Conservation (phyloP, 2,797 vertebrate species). For the Tachyglossus aculeatus region DNA sequence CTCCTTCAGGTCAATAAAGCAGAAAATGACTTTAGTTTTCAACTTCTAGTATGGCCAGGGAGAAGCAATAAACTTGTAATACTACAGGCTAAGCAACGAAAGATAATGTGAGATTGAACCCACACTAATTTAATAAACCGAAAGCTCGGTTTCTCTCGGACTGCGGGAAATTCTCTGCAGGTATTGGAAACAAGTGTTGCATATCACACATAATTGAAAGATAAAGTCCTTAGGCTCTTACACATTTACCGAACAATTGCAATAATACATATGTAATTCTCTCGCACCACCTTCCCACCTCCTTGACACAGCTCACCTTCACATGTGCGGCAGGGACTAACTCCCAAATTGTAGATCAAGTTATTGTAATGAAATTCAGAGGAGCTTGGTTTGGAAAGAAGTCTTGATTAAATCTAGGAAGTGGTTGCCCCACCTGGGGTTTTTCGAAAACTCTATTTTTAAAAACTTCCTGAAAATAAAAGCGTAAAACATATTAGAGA, state of each 20-base stretch:
- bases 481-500: too few species aligned
- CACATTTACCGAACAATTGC: slow-evolving; percentile 44
- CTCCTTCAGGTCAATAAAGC: slow-evolving; percentile 56
- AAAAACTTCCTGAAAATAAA: too few species aligned
- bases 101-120: slow-evolving; percentile 56
- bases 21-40: slow-evolving; percentile 64
- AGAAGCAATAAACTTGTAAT: slow-evolving; percentile 41
- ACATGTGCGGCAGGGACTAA: neutral
- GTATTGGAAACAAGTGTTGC: slow-evolving; percentile 59
- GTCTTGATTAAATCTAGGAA: neutral
- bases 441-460: neutral
- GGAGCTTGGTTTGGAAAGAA: neutral
- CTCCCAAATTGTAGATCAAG: neutral
- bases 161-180: slow-evolving; percentile 42
- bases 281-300: neutral
- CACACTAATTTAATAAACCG: slow-evolving; percentile 56
- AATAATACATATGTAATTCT: neutral
- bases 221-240: slow-evolving; percentile 39
- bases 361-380: neutral
- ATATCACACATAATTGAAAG: slow-evolving; percentile 59
- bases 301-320: neutral
- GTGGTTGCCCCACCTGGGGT: neutral
- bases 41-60: slow-evolving; percentile 23
- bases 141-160: slow-evolving; percentile 35
- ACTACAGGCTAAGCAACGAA: slow-evolving; percentile 10